Conservation (phyloP, 2,797 vertebrate species). For the Phalanger gymnotis region DNA sequence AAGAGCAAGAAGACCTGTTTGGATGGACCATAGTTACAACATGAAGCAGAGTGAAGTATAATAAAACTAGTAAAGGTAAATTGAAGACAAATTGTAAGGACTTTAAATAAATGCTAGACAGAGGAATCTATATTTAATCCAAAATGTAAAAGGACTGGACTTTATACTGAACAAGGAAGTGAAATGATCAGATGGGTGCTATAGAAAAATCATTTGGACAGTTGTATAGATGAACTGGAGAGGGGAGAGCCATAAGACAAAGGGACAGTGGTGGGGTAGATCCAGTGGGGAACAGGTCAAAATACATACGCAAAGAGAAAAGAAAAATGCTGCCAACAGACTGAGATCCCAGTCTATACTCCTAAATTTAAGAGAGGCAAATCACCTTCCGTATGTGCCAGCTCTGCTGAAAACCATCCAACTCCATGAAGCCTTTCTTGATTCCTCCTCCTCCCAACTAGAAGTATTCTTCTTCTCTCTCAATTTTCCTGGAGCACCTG, state of each 20-base stretch:
- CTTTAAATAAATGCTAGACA: no score
- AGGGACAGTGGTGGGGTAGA: neutral
- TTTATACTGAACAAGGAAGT: neutral
- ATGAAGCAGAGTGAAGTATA: no score
- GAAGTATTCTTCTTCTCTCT: neutral
- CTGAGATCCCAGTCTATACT: neutral
- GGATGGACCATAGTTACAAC: no score
- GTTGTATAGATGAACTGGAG: neutral
- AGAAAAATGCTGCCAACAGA: neutral
- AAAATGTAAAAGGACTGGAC: neutral
- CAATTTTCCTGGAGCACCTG: neutral
- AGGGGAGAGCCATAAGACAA: neutral
- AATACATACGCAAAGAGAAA: neutral
- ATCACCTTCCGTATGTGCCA: neutral
- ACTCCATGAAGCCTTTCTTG: neutral
- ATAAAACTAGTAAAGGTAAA: no score
- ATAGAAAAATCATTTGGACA: neutral
- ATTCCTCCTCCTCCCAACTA: neutral
- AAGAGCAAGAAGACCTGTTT: no score
- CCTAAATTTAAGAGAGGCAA: neutral
- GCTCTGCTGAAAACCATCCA: neutral
- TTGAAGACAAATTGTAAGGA: no score
- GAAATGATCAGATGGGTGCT: neutral
- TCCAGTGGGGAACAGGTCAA: neutral
- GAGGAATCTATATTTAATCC: no score